These are phyloP conservation scores for Tridacna crocea DNA, from an alignment of 2,888 invertebrate genomes.

Conservation along the genomic window DNA sequence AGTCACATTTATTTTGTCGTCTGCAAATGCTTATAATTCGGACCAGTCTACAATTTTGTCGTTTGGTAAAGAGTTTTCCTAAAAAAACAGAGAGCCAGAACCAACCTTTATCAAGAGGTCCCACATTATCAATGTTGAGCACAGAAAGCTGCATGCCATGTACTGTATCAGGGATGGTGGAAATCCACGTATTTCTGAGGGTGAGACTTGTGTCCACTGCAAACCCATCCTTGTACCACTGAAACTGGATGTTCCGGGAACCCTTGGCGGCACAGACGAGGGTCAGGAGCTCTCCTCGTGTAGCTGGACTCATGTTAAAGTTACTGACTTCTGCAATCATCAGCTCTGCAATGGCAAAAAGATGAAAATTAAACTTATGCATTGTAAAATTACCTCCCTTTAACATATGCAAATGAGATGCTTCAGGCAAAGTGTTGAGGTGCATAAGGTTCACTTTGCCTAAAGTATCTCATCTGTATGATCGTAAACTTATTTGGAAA, in stretches of 20 bases:
- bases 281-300: slow-evolving; percentile 69
- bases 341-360: slow-evolving; percentile 59
- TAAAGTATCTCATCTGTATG: too few relatives aligned
- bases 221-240: slow-evolving; percentile 72
- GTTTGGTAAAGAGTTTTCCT: too few relatives aligned
- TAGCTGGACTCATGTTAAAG: slow-evolving; percentile 64
- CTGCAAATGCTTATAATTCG: too few relatives aligned
- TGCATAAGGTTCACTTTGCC: too few relatives aligned
- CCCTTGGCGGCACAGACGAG: slow-evolving; percentile 73
- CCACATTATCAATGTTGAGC: slow-evolving; percentile 75
- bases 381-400: too few relatives aligned
- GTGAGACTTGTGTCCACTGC: slow-evolving; percentile 65
- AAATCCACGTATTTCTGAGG: slow-evolving; percentile 69
- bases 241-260: slow-evolving; percentile 66
- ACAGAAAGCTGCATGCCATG: slow-evolving; percentile 73
- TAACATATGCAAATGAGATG: too few relatives aligned
- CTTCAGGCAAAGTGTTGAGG: too few relatives aligned
- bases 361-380: not conserved
- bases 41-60: too few relatives aligned
- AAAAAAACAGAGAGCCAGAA: not conserved
- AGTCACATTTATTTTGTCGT: too few relatives aligned
- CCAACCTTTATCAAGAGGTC: slow-evolving; percentile 75
- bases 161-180: slow-evolving; percentile 66
- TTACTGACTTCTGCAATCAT: slow-evolving; percentile 66
- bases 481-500: too few relatives aligned